Conservation (phyloP, 1,140 invertebrate species). For the Drosophila equinoxialis region DNA sequence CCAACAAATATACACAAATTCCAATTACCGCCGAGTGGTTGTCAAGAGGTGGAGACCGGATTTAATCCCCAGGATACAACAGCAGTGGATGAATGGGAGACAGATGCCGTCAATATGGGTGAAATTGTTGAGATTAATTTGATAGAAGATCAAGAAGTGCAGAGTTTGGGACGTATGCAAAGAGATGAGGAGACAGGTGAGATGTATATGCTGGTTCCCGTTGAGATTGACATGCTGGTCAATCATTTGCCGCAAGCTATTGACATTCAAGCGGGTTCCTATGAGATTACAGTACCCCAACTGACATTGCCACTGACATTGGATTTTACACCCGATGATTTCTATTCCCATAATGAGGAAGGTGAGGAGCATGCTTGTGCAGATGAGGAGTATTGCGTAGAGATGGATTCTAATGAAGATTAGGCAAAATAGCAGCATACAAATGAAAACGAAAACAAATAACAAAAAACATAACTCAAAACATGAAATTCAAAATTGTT, state of each 20-base stretch:
- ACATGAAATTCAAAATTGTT: neutral
- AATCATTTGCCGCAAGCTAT: neutral
- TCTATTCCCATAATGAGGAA: no score
- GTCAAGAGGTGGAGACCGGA: neutral
- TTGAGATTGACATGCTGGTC: slow-evolving; percentile 46
- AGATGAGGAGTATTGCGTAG: neutral
- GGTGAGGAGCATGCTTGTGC: neutral
- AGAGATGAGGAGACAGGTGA: slow-evolving; percentile 45
- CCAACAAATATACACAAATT: slow-evolving; percentile 40
- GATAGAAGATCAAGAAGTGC: neutral
- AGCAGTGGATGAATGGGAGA: slow-evolving; percentile 23
- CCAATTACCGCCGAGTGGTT: neutral
- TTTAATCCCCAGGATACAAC: neutral
- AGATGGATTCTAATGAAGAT: neutral
- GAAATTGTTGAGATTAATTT: slow-evolving; percentile 20
- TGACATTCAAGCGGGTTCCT: neutral
- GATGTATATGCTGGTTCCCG: slow-evolving; percentile 47
- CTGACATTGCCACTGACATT: slow-evolving; percentile 7
- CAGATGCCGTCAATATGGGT: neutral
- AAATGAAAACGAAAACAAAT: neutral
- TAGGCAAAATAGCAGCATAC: neutral
- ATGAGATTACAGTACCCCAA: slow-evolving; percentile 8
- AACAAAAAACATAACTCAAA: neutral
- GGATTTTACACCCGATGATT: neutral
- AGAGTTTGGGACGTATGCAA: slow-evolving; percentile 29